Evolutionary conservation across 2,113 vertebrate species (phyloP).

Genomic region (Epinephelus lanceolatus): DNA sequence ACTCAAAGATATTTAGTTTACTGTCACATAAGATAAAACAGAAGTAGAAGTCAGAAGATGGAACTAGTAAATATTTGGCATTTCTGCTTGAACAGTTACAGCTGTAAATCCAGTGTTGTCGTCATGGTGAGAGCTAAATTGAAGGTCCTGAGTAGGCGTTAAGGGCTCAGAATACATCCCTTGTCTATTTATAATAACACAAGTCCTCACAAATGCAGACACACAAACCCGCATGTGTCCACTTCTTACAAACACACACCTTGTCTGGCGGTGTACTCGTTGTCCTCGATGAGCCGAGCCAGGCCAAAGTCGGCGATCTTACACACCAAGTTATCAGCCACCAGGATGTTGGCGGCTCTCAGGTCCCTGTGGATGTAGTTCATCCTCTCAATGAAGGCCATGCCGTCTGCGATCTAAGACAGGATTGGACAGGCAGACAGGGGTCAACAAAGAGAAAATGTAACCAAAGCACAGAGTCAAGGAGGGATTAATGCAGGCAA

Average conservation of each 20-base stretch:
- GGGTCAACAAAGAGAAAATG: neutral
- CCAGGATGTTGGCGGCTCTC: slow-evolving; percentile 97
- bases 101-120: neutral
- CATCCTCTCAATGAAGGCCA: slow-evolving; percentile 99
- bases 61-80: neutral
- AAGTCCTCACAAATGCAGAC: neutral
- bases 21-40: neutral
- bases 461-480: neutral
- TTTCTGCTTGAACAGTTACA: neutral
- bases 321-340: slow-evolving; percentile 97
- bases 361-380: slow-evolving; percentile 99
- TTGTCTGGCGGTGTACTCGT: slow-evolving; percentile 99
- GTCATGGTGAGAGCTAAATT: neutral
- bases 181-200: neutral
- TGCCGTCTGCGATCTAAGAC: slow-evolving; percentile 95
- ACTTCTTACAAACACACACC: slow-evolving; percentile 79
- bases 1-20: neutral
- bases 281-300: slow-evolving; percentile 98
- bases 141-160: neutral
- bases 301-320: slow-evolving; percentile 99
- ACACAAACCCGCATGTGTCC: neutral
- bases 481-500: neutral
- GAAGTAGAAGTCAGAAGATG: too few species aligned
- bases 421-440: neutral
- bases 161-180: neutral